Evolutionary conservation across 2,888 invertebrate genomes (phyloP).

Genomic region (Selenia dentaria): DNA sequence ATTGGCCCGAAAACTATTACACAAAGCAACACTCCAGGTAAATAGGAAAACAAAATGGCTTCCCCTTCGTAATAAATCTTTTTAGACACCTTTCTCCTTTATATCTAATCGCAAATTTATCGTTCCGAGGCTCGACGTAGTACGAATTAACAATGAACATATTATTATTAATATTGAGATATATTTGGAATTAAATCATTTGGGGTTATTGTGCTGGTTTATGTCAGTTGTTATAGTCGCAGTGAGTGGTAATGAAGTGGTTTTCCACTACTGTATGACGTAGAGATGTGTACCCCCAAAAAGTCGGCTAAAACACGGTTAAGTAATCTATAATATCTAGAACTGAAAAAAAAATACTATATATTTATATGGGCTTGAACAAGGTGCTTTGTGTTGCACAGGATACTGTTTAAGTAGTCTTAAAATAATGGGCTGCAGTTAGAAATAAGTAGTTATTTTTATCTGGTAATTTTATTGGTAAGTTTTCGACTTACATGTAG

Average conservation of each 20-base stretch:
- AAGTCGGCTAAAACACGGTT: background rate
- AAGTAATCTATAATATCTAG: too few relatives aligned
- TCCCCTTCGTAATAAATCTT: constrained; percentile 69
- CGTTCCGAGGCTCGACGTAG: constrained; percentile 68
- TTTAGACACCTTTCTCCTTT: constrained; percentile 66
- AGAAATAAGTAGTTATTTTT: too few relatives aligned
- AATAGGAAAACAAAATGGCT: constrained; percentile 66
- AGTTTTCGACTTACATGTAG: too few relatives aligned
- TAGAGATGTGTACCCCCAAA: constrained; percentile 18
- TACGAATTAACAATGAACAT: constrained; percentile 78
- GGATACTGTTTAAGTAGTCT: too few relatives aligned
- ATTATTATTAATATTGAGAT: constrained; percentile 71
- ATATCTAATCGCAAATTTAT: constrained; percentile 82
- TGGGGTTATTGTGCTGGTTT: constrained; percentile 57
- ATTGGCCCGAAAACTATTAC: constrained; percentile 58
- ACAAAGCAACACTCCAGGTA: constrained; percentile 72
- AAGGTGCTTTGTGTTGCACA: too few relatives aligned
- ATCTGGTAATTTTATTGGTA: too few relatives aligned
- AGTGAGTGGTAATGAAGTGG: constrained; percentile 76
- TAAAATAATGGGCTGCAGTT: too few relatives aligned
- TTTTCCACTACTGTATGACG: constrained; percentile 69
- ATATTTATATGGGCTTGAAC: too few relatives aligned
- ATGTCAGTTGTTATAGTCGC: constrained; percentile 63
- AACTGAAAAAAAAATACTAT: too few relatives aligned
- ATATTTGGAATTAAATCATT: constrained; percentile 61